Conservation (phyloP, 2,113 vertebrate species). For the Malurus melanocephalus region DNA sequence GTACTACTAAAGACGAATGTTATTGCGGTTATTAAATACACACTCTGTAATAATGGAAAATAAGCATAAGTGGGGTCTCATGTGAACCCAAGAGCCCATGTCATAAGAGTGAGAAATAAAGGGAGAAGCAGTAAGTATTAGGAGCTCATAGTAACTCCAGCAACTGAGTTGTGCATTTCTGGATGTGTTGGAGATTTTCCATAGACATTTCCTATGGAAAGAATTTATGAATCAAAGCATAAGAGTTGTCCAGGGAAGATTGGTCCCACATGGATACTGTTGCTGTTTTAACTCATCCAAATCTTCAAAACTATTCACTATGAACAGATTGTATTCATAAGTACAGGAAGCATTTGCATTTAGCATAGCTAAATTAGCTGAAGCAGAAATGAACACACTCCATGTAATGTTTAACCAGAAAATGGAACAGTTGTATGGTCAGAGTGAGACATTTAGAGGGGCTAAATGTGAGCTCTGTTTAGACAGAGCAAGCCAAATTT, state of each 20-base stretch:
- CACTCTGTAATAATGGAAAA: neutral
- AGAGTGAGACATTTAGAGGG: constrained; percentile 8
- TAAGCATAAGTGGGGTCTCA: neutral
- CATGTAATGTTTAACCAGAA: constrained; percentile 49
- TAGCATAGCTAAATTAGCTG: constrained; percentile 48
- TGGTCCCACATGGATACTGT: constrained; percentile 66
- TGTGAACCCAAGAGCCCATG: neutral
- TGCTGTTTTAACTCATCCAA: constrained; percentile 60
- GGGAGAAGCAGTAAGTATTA: neutral
- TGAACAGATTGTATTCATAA: constrained; percentile 65
- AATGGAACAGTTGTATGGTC: neutral
- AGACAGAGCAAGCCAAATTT: neutral
- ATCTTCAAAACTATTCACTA: constrained; percentile 60
- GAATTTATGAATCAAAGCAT: constrained; percentile 64
- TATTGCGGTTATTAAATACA: neutral
- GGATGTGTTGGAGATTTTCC: constrained; percentile 45
- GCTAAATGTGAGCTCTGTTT: neutral
- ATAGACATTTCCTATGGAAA: constrained; percentile 61
- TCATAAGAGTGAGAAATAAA: neutral
- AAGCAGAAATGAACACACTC: constrained; percentile 45
- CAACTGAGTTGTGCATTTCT: constrained; percentile 42
- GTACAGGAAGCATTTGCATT: constrained; percentile 66
- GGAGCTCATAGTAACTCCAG: neutral
- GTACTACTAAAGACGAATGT: neutral
- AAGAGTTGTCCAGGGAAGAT: constrained; percentile 49